Percentiles rank a stretch among this genome's conserved stretches.
Evolutionary conservation across 2,797 vertebrate species (phyloP).

Genomic region (Melanotaenia trifasciata): DNA sequence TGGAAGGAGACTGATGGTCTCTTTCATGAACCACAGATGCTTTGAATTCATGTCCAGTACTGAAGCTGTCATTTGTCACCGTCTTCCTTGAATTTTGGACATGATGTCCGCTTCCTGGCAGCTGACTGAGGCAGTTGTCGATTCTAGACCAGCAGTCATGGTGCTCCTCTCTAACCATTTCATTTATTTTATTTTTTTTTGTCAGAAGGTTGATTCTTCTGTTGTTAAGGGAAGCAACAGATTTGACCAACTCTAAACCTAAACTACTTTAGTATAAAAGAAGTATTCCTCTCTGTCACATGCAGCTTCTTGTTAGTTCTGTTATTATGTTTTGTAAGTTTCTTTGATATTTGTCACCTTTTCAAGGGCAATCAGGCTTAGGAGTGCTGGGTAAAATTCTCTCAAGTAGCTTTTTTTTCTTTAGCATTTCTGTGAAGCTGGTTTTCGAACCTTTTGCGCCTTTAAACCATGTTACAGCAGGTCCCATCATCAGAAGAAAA

Average conservation of each 20-base stretch:
- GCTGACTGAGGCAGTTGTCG: neutral
- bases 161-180: neutral
- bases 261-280: neutral
- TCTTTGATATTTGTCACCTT: constrained; percentile 39
- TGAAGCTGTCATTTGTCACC: neutral
- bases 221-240: neutral
- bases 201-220: neutral
- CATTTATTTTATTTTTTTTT: neutral
- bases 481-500: constrained; percentile 23
- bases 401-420: constrained; percentile 4
- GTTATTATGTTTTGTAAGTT: constrained; percentile 1
- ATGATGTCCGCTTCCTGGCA: neutral
- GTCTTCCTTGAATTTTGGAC: neutral
- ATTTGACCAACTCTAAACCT: constrained; percentile 13
- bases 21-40: neutral
- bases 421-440: constrained; percentile 14
- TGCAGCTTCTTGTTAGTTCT: constrained; percentile 19
- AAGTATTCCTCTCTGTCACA: constrained; percentile 16
- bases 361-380: constrained; percentile 55
- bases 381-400: constrained; percentile 40
- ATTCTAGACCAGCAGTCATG: constrained; percentile 1
- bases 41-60: neutral
- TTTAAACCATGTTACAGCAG: constrained; percentile 20
- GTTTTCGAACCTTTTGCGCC: constrained; percentile 45
- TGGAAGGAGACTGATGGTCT: neutral